Base-by-base conservation (phyloP, 1,140 invertebrate genomes). In the Musca domestica region DNA sequence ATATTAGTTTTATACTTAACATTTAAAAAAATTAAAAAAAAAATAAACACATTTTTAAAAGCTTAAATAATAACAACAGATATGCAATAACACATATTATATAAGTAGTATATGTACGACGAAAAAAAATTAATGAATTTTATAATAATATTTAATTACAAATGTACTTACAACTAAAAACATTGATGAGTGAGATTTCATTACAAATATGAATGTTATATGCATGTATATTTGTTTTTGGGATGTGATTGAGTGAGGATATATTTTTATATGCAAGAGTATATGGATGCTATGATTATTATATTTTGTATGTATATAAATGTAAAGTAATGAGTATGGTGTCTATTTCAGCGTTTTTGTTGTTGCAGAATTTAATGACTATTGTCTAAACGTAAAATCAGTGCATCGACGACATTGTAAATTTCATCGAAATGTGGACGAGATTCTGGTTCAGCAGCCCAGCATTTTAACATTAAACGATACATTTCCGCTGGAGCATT, bases 361-460 rank as follows among this genome's bases (percentile, higher is more conserved):
- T 19, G n/a, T n/a, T n/a, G n/a, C n/a, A 49, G 9, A 41, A 41
- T 23, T 51, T 70, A 67, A 67, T 80, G 77, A 75, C 73, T 80
- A 71, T 78, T 80, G 54, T 80, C 76, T 66, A 80, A 74, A 46
- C 78, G 78, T 58, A 80, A 64, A 41, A 80, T 80, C 10, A 80
- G 72, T 64, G 78, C 78, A 72, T 80, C 78, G 17, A 80, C 78
- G 25, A 80, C 78, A 63, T 80, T 80, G 79, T 89, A 90, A 74
- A 98, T 93, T 81, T 95, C 91, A 78, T 92, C 90, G 83, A 98
- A 98, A 82, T 95, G 94, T 10, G 95, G 95, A 71, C 95, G 86
- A 74, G 91, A 91, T 71, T 96, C 93, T 2, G 95, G 91, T 72
- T 95, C 90, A 75, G 95, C 95, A 76, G 95, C 91, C 96, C 96